Percentiles rank a stretch among this genome's conserved stretches.
Evolutionary conservation across 2,888 invertebrate species (phyloP).

Genomic region (Drosophila longiperda): DNA sequence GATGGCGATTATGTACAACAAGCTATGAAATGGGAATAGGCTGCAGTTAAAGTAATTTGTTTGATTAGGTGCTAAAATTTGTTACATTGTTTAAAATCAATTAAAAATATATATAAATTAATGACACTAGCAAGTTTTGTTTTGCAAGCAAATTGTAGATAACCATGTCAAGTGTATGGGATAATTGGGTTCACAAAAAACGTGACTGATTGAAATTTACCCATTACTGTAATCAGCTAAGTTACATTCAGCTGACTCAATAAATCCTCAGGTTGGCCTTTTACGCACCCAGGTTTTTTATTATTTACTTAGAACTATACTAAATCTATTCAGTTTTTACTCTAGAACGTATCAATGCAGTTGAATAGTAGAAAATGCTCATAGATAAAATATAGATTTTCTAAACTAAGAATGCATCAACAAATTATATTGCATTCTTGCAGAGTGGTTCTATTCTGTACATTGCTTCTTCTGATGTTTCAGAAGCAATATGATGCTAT

Average conservation of each 20-base stretch:
- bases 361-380: background rate
- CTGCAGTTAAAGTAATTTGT: background rate
- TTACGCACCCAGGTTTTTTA: background rate
- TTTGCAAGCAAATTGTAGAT: constrained; percentile 1
- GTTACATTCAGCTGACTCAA: background rate
- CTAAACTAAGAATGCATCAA: background rate
- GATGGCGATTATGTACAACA: constrained; percentile 96
- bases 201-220: background rate
- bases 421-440: background rate
- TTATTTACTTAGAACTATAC: background rate
- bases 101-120: constrained; percentile 33
- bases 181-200: background rate
- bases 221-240: background rate
- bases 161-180: constrained; percentile 1
- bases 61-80: constrained; percentile 44
- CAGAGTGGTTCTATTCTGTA: background rate
- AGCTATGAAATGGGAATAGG: constrained; percentile 91
- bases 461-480: background rate
- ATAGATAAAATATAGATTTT: background rate
- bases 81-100: constrained; percentile 40
- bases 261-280: background rate
- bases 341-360: background rate
- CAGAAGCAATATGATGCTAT: constrained; percentile 9
- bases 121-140: constrained; percentile 4
- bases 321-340: background rate